A percentile compares a stretch with the other conserved stretches of the same genome.
Conservation (phyloP, 1,140 invertebrate species). For the Drosophila bifasciata region DNA sequence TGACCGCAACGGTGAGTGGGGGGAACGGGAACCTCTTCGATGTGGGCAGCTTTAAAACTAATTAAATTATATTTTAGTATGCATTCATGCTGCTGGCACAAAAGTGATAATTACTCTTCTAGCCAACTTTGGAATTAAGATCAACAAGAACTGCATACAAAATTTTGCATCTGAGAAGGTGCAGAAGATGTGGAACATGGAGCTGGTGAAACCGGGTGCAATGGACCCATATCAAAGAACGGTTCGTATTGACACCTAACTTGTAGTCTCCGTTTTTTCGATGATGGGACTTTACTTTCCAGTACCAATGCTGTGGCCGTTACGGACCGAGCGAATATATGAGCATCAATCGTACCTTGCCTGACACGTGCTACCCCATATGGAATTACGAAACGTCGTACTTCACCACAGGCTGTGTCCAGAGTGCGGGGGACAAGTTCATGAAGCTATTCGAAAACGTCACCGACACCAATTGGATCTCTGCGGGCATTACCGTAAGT, state of each 20-base stretch:
- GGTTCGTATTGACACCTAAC: slow-evolving; percentile 1
- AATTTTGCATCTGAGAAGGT: slow-evolving; percentile 56
- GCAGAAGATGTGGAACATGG: slow-evolving; percentile 51
- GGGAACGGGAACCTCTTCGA: neutral
- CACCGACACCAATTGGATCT: slow-evolving; percentile 57
- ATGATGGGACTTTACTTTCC: neutral
- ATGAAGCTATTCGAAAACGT: slow-evolving; percentile 46
- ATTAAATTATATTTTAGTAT: slow-evolving; percentile 46
- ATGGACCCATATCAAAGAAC: slow-evolving; percentile 56
- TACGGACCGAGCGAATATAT: slow-evolving; percentile 65
- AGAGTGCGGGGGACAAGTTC: slow-evolving; percentile 52
- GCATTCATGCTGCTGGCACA: slow-evolving; percentile 59
- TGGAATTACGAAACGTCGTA: slow-evolving; percentile 12
- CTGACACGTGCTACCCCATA: slow-evolving; percentile 53
- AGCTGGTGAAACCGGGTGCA: slow-evolving; percentile 43
- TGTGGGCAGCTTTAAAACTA: neutral
- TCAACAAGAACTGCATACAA: slow-evolving; percentile 56
- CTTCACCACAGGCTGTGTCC: slow-evolving; percentile 48
- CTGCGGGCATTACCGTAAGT: slow-evolving; percentile 52
- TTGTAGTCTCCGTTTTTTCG: neutral
- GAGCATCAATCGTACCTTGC: slow-evolving; percentile 40
- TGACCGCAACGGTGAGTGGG: slow-evolving; percentile 72
- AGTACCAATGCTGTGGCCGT: slow-evolving; percentile 72
- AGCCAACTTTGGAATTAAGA: slow-evolving; percentile 48
- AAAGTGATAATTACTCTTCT: slow-evolving; percentile 57